phyloP scores from a whole-genome alignment of 2,888 invertebrate genomes.

The Halictus quadricinctus region DNA sequence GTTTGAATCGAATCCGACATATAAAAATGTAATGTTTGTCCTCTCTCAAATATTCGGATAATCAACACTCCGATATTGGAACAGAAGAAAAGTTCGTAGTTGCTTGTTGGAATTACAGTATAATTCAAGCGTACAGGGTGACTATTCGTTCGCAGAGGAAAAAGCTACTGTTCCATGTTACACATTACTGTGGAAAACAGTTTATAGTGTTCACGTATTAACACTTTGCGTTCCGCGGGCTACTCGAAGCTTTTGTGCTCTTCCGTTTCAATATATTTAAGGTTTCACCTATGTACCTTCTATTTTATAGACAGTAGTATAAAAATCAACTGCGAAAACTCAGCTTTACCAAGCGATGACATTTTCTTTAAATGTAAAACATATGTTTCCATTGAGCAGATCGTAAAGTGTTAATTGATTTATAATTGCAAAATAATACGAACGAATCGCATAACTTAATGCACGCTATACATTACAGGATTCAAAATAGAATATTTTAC shows the following conservation, averaged over 20 bases:
- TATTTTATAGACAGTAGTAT: constrained; percentile 5
- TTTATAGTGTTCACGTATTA: constrained; percentile 12
- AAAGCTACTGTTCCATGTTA: neutral
- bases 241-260: neutral
- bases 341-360: neutral
- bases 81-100: neutral
- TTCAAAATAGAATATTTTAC: neutral
- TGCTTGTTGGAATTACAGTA: neutral
- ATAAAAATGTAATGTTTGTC: neutral
- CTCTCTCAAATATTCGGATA: neutral
- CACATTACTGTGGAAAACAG: neutral
- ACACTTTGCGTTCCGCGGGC: neutral
- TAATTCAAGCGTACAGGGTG: constrained; percentile 3
- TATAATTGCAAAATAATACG: neutral
- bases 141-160: constrained; percentile 9
- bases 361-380: neutral
- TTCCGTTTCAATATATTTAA: neutral
- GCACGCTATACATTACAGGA: neutral
- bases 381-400: constrained; percentile 4
- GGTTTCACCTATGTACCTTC: neutral
- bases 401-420: constrained; percentile 13
- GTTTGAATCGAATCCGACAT: neutral
- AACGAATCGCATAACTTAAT: neutral
- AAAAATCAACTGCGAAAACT: neutral
- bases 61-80: neutral